Conservation (phyloP, 2,113 vertebrate species). For the Zosterops lateralis region DNA sequence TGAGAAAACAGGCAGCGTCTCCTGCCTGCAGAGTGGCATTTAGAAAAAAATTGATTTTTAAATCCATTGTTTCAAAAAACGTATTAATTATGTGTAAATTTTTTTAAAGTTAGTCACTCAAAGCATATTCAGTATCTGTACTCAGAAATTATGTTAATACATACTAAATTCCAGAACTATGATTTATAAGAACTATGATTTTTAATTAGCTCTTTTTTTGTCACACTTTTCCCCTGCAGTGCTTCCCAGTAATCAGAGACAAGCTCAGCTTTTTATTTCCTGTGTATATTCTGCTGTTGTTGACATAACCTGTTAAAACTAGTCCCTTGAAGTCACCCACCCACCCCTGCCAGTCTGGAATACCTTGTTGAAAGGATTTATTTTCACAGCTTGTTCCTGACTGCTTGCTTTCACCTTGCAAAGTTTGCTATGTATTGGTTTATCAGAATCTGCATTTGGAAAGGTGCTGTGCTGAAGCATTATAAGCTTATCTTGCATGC, state of each 20-base stretch:
- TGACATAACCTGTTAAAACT: conserved; percentile 59
- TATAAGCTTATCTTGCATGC: not conserved
- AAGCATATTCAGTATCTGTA: not conserved
- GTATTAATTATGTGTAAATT: not conserved
- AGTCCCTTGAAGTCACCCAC: conserved; percentile 25
- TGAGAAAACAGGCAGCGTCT: not conserved
- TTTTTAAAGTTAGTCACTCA: not conserved
- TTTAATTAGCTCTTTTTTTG: not conserved
- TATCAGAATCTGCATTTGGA: conserved; percentile 17
- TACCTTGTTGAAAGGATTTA: conserved; percentile 13
- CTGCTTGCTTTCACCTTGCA: conserved; percentile 41
- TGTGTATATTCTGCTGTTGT: conserved; percentile 10
- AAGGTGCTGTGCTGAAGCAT: not conserved
- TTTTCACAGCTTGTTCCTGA: conserved; percentile 37
- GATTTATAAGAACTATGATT: not conserved
- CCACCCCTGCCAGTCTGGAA: not conserved
- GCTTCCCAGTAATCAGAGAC: not conserved
- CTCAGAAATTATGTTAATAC: not conserved
- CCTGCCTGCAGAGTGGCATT: not conserved
- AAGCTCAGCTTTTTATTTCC: conserved; percentile 1
- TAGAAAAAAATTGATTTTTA: not conserved
- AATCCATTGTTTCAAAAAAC: no score
- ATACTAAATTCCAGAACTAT: not conserved
- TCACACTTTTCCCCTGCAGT: accelerated
- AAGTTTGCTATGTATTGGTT: not conserved